A percentile compares a stretch with the other conserved stretches of the same genome.
Conservation (phyloP, 2,888 invertebrate species). For the Panorpa germanica region DNA sequence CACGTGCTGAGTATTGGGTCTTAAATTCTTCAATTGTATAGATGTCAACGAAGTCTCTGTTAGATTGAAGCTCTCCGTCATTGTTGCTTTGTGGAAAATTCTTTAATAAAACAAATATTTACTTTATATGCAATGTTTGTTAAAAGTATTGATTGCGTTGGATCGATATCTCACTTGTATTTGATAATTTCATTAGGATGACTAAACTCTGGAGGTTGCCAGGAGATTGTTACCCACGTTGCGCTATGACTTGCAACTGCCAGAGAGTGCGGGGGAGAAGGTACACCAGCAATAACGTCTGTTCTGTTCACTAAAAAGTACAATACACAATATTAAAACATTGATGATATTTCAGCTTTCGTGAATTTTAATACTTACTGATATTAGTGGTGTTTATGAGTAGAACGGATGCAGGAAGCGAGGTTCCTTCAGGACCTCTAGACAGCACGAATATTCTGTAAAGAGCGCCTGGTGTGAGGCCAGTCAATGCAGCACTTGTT, state of each 20-base stretch:
- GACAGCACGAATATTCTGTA: slow-evolving; percentile 71
- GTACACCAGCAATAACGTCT: slow-evolving; percentile 37
- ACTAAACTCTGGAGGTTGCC: slow-evolving; percentile 74
- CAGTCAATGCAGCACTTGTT: slow-evolving; percentile 33
- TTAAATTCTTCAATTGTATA: slow-evolving; percentile 46
- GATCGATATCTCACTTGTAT: slow-evolving; percentile 37
- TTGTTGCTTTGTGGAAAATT: slow-evolving; percentile 47
- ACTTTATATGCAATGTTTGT: not conserved
- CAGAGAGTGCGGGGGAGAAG: slow-evolving; percentile 65
- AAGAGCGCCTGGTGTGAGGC: slow-evolving; percentile 43
- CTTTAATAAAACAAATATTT: slow-evolving; percentile 22
- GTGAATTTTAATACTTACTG: slow-evolving; percentile 22
- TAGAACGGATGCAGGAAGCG: slow-evolving; percentile 63
- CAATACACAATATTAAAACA: not conserved
- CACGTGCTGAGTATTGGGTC: slow-evolving; percentile 67
- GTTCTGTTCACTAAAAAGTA: slow-evolving; percentile 6
- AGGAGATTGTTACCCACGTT: slow-evolving; percentile 61
- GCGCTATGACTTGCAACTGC: slow-evolving; percentile 63
- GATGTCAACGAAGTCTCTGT: slow-evolving; percentile 50
- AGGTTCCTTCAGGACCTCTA: slow-evolving; percentile 56
- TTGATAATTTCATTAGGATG: slow-evolving; percentile 59
- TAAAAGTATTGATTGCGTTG: not conserved
- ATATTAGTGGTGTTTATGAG: slow-evolving; percentile 46
- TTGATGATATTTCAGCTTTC: slow-evolving; percentile 9
- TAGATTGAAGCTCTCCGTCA: slow-evolving; percentile 36